These are phyloP conservation scores for Dione juno DNA, from an alignment of 2,888 invertebrate species.

Conservation along the genomic window DNA sequence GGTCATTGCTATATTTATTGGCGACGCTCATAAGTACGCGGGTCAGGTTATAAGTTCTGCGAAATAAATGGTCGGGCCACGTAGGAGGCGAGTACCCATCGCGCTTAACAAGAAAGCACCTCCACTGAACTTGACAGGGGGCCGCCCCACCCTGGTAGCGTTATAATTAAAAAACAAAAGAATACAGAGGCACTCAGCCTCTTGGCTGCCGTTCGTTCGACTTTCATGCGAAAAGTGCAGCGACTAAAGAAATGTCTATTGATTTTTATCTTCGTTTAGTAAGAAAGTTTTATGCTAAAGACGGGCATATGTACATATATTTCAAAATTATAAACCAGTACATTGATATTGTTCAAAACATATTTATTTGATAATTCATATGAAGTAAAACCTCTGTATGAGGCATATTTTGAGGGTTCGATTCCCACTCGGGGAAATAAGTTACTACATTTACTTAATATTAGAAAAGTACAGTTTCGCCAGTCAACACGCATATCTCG, in stretches of 20 bases:
- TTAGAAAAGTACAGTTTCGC: no score
- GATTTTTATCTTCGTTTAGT: slow-evolving; percentile 41
- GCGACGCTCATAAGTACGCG: slow-evolving; percentile 84
- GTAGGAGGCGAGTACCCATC: slow-evolving; percentile 77
- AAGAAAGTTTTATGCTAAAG: slow-evolving; percentile 26
- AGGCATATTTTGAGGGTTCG: background rate
- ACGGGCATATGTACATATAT: background rate
- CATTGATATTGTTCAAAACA: background rate
- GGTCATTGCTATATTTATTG: slow-evolving; percentile 84
- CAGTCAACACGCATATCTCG: no score
- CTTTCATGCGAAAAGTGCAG: slow-evolving; percentile 77
- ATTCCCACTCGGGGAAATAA: background rate
- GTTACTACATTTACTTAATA: no score
- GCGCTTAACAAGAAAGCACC: slow-evolving; percentile 79
- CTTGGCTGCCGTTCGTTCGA: slow-evolving; percentile 69
- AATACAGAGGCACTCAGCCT: slow-evolving; percentile 81
- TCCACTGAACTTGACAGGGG: slow-evolving; percentile 73
- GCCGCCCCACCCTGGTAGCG: slow-evolving; percentile 69
- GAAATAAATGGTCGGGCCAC: slow-evolving; percentile 82
- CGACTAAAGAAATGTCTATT: slow-evolving; percentile 55
- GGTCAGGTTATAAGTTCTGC: slow-evolving; percentile 83
- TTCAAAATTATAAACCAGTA: background rate
- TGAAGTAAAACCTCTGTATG: no score
- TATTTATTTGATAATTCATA: no score
- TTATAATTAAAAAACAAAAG: slow-evolving; percentile 84